These are phyloP conservation scores for Phrynocephalus guinanensis DNA, from an alignment of 2,797 vertebrate genomes.

Conservation along the genomic window DNA sequence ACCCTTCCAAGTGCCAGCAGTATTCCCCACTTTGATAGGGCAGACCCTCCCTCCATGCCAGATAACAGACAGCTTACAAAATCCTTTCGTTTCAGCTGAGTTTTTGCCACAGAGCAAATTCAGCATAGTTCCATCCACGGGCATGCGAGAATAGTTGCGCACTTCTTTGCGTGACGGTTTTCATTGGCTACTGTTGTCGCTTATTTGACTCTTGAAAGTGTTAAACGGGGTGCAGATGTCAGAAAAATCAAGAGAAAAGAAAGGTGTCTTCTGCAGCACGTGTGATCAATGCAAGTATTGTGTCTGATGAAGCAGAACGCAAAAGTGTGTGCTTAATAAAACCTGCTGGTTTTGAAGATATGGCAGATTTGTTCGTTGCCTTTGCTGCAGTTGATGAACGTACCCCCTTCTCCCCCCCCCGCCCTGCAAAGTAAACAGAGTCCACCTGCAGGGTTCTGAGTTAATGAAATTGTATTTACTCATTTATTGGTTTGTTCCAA, in stretches of 20 bases:
- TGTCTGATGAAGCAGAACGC: too few relatives aligned
- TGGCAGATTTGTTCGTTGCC: too few relatives aligned
- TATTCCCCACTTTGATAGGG: not conserved
- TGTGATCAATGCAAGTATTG: too few relatives aligned
- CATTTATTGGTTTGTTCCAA: not conserved
- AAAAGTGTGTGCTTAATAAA: too few relatives aligned
- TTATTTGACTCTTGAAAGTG: not conserved
- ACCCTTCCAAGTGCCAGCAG: not conserved
- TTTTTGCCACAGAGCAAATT: not conserved
- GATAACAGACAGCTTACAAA: not conserved
- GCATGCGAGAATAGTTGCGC: not conserved
- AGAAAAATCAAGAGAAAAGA: too few relatives aligned
- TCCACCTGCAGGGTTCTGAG: too few relatives aligned
- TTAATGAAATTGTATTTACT: not conserved
- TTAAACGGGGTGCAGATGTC: not conserved
- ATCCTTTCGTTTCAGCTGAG: not conserved
- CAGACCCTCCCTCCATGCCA: not conserved
- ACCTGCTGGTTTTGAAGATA: too few relatives aligned
- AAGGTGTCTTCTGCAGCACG: too few relatives aligned
- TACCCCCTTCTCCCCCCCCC: too few relatives aligned
- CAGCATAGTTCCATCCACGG: not conserved
- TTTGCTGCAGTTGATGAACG: too few relatives aligned
- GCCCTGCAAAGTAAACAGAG: not conserved
- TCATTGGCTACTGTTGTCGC: too few relatives aligned
- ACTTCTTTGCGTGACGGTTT: not conserved